Conservation (phyloP, 2,888 invertebrate species). For the Andrena minutula region DNA sequence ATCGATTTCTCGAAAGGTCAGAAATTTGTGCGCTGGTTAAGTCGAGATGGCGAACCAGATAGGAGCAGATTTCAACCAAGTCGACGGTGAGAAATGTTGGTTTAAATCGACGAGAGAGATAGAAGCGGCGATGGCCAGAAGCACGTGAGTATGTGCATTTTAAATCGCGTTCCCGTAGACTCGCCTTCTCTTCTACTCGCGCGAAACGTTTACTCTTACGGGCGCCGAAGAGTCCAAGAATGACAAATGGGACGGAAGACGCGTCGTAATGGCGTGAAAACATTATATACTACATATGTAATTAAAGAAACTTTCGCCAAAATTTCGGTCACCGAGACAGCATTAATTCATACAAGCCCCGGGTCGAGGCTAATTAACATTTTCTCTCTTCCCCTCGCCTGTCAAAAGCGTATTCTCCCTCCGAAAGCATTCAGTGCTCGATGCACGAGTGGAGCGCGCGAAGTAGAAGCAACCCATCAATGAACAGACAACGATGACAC, state of each 20-base stretch:
- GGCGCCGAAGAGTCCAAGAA: too few relatives aligned
- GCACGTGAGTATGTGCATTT: not conserved
- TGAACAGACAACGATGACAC: too few relatives aligned
- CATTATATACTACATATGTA: too few relatives aligned
- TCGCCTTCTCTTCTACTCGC: not conserved
- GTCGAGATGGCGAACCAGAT: not conserved
- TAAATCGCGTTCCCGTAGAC: not conserved
- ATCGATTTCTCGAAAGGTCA: constrained; percentile 28
- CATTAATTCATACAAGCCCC: not conserved
- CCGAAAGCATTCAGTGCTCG: not conserved
- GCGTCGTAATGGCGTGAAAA: too few relatives aligned
- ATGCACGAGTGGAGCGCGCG: not conserved
- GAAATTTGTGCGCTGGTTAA: not conserved
- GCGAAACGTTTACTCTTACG: not conserved
- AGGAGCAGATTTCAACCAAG: not conserved
- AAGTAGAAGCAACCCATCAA: too few relatives aligned
- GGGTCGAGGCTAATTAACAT: not conserved
- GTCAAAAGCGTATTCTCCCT: not conserved
- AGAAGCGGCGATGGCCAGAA: not conserved
- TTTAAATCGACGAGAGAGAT: not conserved
- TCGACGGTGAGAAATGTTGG: not conserved
- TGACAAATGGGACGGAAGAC: too few relatives aligned
- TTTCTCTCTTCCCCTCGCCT: not conserved
- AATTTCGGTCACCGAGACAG: not conserved
- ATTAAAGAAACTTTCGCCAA: constrained; percentile 11